Base-by-base conservation (phyloP, 2,797 vertebrate species). In the Gymnothorax reevesii region DNA sequence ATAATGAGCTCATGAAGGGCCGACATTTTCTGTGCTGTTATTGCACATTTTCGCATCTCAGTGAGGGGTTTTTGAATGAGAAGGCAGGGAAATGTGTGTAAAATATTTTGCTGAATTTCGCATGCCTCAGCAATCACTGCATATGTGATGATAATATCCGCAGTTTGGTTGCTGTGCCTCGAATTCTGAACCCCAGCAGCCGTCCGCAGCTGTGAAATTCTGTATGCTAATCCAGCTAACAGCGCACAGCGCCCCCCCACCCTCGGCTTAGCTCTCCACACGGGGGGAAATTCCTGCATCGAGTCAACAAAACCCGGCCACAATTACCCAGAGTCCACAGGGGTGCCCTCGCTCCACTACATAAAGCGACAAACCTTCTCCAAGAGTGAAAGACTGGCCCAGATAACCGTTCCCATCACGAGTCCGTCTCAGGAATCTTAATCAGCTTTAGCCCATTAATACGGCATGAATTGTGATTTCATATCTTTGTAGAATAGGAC, bases 241-340 rank as follows among this genome's bases (percentile, higher is more conserved):
- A 62, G 2, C 69, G 5, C 8, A 15, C 71, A 17, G 25, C 8
- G 0, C 52, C n/a, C 20, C 55, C 71, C 33, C 25, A 8, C 1
- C 52, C n/a, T 6, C 20, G 9, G 20, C 57, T 8, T 33, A 13
- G 42, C 75, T 79, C 75, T 54, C 75, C 49, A 54, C 15, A 49
- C 75, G n/a, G n/a, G 22, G n/a, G 84, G 57, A 88, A 84, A 84
- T 60, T 82, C 87, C 83, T 22, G 82, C 88, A 88, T 57, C 75
- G 87, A 91, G 88, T 89, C 89, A 83, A 84, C 87, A 90, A 87
- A 88, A 88, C 73, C 90, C 89, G 90, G 90, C 89, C 90, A 87
- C 88, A 91, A 94, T 92, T 93, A 91, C 88, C 91, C 88, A 89
- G 88, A 84, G 89, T 89, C 89, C 91, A 90, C 89, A 91, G 90